Base-by-base conservation (phyloP, 1,140 invertebrate genomes). In the Cylas formicarius region DNA sequence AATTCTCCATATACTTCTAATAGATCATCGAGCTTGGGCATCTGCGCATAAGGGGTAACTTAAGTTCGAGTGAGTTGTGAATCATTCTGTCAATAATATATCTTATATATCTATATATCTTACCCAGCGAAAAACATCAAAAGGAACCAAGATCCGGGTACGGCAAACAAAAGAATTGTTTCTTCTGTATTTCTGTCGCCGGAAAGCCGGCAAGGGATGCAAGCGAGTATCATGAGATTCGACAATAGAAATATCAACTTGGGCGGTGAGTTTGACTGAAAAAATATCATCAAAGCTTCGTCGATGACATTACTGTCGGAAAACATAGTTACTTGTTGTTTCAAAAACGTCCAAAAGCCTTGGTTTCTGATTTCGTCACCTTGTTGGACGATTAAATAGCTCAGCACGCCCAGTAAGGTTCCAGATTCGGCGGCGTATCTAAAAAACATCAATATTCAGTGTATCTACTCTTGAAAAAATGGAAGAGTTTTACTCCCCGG, bases 61-160 rank as follows among this genome's bases (percentile, higher is more conserved):
- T n/a, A n/a, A n/a, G n/a, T n/a, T n/a, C n/a, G n/a, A n/a, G n/a
- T n/a, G n/a, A n/a, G n/a, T n/a, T n/a, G n/a, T n/a, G n/a, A n/a
- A n/a, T n/a, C n/a, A n/a, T n/a, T n/a, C n/a, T n/a, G n/a, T n/a
- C n/a, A n/a, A n/a, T n/a, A n/a, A n/a, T n/a, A n/a, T n/a, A n/a
- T n/a, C n/a, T n/a, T n/a, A n/a, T n/a, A n/a, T n/a, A n/a, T n/a
- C n/a, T n/a, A n/a, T 46, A 20, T 17, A 20, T 11, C 65, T 71
- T 72, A 97, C 93, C 94, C 92, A 22, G 94, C 94, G 72, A 98
- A 99, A 67, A 98, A 98, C 81, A 99, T 94, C 1, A 98, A 75
- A 37, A 96, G 80, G 67, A 97, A 94, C 94, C 95, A 99, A 7
- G 86, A 89, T 9, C 90, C 87, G 0, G 95, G 94, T 14, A 96